These are phyloP conservation scores for Bucco capensis DNA, from an alignment of 2,113 vertebrate species.

Conservation along the genomic window DNA sequence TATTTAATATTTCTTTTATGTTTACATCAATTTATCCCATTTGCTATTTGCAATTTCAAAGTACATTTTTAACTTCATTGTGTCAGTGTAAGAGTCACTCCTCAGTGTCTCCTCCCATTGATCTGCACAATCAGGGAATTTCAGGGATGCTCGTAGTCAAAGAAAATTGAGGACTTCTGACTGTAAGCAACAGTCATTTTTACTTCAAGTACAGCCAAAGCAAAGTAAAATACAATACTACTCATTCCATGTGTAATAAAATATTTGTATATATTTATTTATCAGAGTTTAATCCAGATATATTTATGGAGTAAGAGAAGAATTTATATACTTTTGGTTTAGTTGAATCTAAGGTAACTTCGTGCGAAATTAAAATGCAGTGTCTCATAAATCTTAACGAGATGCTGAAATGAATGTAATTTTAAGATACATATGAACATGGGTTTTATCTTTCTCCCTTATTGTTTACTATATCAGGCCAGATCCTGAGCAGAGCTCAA, in stretches of 20 bases:
- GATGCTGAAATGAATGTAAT: neutral
- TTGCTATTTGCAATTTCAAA: neutral
- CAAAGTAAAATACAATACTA: neutral
- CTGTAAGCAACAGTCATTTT: neutral
- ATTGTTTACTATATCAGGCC: neutral
- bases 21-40: neutral
- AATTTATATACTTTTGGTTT: neutral
- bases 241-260: neutral
- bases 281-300: neutral
- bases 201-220: neutral
- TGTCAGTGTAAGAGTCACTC: neutral
- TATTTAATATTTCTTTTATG: neutral
- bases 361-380: neutral
- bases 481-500: neutral
- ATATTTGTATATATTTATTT: neutral
- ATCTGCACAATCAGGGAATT: neutral
- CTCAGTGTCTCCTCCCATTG: neutral
- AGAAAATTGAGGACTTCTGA: neutral
- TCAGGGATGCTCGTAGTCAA: neutral
- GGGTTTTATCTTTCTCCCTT: neutral
- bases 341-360: neutral
- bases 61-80: neutral
- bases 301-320: neutral
- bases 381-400: neutral
- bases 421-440: neutral